Evolutionary conservation across 2,888 invertebrate genomes (phyloP).

Genomic region (Masnerella sp.): DNA sequence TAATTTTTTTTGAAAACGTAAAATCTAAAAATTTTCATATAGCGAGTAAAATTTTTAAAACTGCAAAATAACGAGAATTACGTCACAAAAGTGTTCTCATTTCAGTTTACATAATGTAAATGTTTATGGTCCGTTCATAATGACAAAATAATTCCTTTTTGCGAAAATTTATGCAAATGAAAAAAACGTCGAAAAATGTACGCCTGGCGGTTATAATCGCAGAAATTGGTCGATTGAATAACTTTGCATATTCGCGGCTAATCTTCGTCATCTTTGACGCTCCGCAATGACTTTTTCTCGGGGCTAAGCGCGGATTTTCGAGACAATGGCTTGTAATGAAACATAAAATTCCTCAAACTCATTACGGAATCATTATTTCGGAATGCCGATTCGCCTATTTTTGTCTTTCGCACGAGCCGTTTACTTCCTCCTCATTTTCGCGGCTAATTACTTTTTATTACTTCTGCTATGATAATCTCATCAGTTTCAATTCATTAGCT

Average conservation of each 20-base stretch:
- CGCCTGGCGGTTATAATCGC: constrained; percentile 2
- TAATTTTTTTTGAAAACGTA: too few species aligned
- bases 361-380: constrained; percentile 5
- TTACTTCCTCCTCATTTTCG: too few species aligned
- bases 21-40: too few species aligned
- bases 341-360: constrained; percentile 2
- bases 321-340: neutral
- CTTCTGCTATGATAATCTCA: too few species aligned
- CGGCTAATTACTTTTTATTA: too few species aligned
- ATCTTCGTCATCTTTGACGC: constrained; percentile 15
- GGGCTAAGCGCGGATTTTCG: neutral
- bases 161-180: constrained; percentile 31
- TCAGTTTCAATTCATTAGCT: too few species aligned
- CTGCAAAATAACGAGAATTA: constrained; percentile 8
- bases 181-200: constrained; percentile 15
- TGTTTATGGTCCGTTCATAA: constrained; percentile 9
- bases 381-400: too few species aligned
- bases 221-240: constrained; percentile 27
- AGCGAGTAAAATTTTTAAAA: too few species aligned
- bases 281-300: neutral
- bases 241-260: constrained; percentile 11
- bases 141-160: constrained; percentile 31
- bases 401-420: too few species aligned
- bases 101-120: constrained; percentile 25
- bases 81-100: constrained; percentile 21